Conservation (phyloP, 2,797 vertebrate genomes). For the Sebastes matsubarae region DNA sequence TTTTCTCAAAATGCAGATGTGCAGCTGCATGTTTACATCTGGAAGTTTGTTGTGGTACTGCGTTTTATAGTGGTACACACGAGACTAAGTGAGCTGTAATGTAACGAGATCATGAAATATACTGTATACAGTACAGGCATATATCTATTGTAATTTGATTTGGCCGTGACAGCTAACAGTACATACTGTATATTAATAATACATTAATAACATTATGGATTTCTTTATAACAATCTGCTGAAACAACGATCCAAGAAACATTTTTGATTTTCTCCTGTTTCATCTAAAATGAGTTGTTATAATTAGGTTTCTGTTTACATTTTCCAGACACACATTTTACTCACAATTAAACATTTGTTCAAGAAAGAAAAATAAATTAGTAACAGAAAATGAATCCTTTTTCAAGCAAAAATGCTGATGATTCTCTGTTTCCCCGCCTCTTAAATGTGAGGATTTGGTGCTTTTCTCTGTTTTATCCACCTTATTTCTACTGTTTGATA, state of each 20-base stretch:
- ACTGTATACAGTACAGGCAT: not conserved
- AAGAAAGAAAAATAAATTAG: not conserved
- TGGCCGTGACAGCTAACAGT: not conserved
- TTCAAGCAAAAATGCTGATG: not conserved
- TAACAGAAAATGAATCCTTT: not conserved
- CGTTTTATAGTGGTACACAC: not conserved
- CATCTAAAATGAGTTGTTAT: not conserved
- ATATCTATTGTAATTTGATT: not conserved
- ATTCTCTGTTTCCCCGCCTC: not conserved
- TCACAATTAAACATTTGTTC: not conserved
- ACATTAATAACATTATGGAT: not conserved
- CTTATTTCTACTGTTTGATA: not conserved
- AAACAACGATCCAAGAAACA: not conserved
- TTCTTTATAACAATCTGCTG: not conserved
- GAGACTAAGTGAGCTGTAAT: not conserved
- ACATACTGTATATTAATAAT: not conserved
- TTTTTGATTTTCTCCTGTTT: not conserved
- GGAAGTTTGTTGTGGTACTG: not conserved
- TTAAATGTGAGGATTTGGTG: not conserved
- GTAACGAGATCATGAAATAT: not conserved
- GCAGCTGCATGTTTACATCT: not conserved
- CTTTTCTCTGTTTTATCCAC: not conserved
- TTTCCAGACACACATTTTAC: not conserved
- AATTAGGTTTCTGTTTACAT: not conserved
- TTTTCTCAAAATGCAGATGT: not conserved